Percentiles rank a stretch among this genome's conserved stretches.
Evolutionary conservation across 2,797 vertebrate genomes (phyloP).

Genomic region (Lophotriccus pileatus): DNA sequence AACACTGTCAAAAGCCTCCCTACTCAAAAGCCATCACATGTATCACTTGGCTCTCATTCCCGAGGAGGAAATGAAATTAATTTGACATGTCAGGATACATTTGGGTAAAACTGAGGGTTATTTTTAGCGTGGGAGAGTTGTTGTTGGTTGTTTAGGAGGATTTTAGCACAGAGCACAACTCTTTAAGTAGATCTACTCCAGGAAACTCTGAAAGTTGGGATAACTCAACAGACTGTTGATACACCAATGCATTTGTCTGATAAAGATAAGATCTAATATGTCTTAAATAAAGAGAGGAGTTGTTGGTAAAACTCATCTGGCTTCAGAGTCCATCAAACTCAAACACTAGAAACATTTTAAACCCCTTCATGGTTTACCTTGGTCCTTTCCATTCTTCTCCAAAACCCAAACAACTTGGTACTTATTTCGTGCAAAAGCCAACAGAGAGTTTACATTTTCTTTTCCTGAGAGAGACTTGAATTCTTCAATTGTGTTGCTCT

Average conservation of each 20-base stretch:
- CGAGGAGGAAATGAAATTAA: background rate
- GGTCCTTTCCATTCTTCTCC: background rate
- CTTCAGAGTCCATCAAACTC: background rate
- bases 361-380: background rate
- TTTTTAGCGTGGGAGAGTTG: background rate
- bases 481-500: background rate
- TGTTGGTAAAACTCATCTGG: background rate
- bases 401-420: conserved; percentile 3
- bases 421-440: background rate
- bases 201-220: background rate
- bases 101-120: background rate
- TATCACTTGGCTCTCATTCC: background rate
- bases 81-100: background rate
- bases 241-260: background rate
- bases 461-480: background rate
- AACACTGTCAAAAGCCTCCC: conserved; percentile 8
- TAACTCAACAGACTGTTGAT: background rate
- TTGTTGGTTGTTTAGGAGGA: background rate
- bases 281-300: background rate
- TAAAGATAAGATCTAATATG: background rate
- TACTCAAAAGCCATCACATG: background rate
- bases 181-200: background rate
- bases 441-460: background rate
- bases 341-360: background rate
- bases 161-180: background rate